Evolutionary conservation across 2,888 invertebrate species (phyloP), one percentile per base, ranked within the genome.

Genomic region (Oscheius myriophilus): DNA sequence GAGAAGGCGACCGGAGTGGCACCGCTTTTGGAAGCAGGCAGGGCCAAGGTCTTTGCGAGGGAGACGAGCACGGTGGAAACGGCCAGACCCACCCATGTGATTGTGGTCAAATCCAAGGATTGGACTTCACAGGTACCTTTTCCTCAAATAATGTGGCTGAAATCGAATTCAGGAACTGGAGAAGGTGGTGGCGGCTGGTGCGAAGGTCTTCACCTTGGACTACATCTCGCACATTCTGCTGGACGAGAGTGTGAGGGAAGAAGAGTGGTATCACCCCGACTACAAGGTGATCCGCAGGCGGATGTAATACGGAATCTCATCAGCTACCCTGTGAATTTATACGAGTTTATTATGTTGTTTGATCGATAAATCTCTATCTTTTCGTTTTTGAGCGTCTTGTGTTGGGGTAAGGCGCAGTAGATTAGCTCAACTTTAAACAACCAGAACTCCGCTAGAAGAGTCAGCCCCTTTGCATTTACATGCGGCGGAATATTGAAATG

Each of bases 141-240:
- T 42, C 33, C 33, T 6, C 33, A 33, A 33, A n/a, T n/a, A 33
- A 33, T 33, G 33, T 9, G 33, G 33, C 33, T 9, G 9, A 9
- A 33, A 33, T 33, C 33, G 33, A 6, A 33, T 67, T 51, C 52
- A 67, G 67, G 67, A 67, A n/a, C 43, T 59, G 33, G 16, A 52
- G 18, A 9, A 52, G 26, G 46, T 58, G 21, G 53, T 52, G 12
- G 4, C 59, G 12, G 12, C 21, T 9, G 52, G 52, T 0, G 23
- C 43, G 11, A 51, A 59, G 43, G 67, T 59, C 3, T 59, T 42
- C 26, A 2, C 12, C 12, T 42, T 67, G 14, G 58, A 58, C 4
- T 67, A 53, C 43, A 52, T 67, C 14, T 25, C 67, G 2, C 59
- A 51, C 9, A 51, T 46, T 14, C 42, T 67, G 16, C 16, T 59